Percentiles rank a stretch among this genome's conserved stretches.
phyloP scores from a whole-genome alignment of 2,888 invertebrate genomes.

The Melinaea marsaeus region DNA sequence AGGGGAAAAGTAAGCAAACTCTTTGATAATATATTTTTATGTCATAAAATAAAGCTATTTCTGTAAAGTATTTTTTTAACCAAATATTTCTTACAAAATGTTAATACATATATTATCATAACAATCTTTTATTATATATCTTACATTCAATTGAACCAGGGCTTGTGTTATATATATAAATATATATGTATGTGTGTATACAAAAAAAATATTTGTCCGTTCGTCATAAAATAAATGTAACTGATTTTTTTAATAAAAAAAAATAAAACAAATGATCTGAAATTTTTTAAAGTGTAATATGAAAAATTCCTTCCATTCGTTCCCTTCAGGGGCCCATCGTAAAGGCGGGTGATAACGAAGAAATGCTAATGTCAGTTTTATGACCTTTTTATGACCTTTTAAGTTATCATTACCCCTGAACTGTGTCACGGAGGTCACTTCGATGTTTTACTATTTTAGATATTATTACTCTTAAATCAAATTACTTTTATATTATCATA shows the following conservation, averaged over 20 bases:
- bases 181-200: no score
- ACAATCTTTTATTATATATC: no score
- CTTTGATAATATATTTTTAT: no score
- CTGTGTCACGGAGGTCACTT: constrained; percentile 48
- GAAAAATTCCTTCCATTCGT: constrained; percentile 28
- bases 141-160: no score
- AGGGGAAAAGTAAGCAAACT: no score
- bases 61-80: no score
- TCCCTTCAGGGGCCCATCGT: constrained; percentile 32
- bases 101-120: no score
- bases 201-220: no score
- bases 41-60: no score
- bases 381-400: constrained; percentile 67
- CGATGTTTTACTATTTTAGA: constrained; percentile 13
- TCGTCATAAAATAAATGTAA: no score
- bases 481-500: background rate
- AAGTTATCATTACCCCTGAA: constrained; percentile 64
- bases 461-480: background rate
- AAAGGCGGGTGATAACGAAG: constrained; percentile 52
- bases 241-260: background rate
- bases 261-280: background rate
- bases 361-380: constrained; percentile 65
- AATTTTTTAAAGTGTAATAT: background rate
- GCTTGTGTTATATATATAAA: no score
- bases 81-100: no score